Base-by-base conservation (phyloP, 1,140 invertebrate genomes). In the Trichonephila clavata region DNA sequence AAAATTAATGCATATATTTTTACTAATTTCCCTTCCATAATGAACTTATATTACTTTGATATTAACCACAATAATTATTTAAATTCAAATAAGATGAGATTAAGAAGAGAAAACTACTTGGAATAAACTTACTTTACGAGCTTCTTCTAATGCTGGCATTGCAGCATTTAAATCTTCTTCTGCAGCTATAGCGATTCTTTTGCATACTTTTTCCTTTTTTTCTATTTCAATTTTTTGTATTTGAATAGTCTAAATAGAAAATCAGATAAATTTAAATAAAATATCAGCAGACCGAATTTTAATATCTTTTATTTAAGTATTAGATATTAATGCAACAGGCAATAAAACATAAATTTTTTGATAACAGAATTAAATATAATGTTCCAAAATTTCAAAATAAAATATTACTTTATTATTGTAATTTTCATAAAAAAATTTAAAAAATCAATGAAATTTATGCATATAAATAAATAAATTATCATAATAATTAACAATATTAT, bases 81-180 rank as follows among this genome's bases (percentile, higher is more conserved):
- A 18, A 63, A 63, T 18, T 63, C 1, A 63, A 61, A 63, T 63
- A 18, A 63, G 21, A 20, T 63, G 16, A 63, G 21, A 20, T 7
- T 63, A 32, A 13, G 0, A 27, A 71, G 4, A 16, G 2, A 16
- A 27, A 77, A 77, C 16, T 18, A 77, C 32, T 4, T 18, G 14
- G 2, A 3, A 39, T 2, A 24, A 2, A 83, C 6, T 86, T 93
- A 97, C 97, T 96, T 97, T 97, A 94, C 98, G 97, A 68, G 98
- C 98, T 95, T 98, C 98, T 80, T 98, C 97, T 2, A 98, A 95
- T 7, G 98, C 98, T 1, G 98, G 98, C 96, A 98, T 97, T n/a
- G 98, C 98, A 94, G 97, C 97, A 94, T 97, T 97, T 24, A 98
- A 96, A 96, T 98, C 98, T 50, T 97, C 96, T 95, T 98, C 97